Conservation (phyloP, 2,113 vertebrate species). For the Catharus minimus region DNA sequence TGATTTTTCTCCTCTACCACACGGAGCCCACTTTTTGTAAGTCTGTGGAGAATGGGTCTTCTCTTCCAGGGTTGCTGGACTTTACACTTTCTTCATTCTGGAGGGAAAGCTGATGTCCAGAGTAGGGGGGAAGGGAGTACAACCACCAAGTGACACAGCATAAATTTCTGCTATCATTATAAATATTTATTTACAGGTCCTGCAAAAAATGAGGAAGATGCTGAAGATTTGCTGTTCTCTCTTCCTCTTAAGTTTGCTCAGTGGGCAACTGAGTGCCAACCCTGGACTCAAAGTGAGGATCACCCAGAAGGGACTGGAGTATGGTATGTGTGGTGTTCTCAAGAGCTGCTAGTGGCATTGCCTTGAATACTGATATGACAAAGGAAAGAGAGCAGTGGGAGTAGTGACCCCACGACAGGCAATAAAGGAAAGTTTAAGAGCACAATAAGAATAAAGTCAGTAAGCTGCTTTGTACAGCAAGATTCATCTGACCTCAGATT, state of each 20-base stretch:
- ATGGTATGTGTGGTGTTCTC: conserved; percentile 30
- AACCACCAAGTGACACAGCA: background rate
- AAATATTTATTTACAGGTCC: conserved; percentile 22
- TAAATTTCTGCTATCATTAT: background rate
- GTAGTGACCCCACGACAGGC: background rate
- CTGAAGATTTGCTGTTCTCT: conserved; percentile 27
- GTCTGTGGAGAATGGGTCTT: background rate
- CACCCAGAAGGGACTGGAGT: conserved; percentile 53
- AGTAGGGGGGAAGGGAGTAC: background rate
- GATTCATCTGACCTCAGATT: background rate
- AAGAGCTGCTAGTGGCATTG: background rate
- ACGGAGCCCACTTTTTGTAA: background rate
- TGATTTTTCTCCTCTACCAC: background rate
- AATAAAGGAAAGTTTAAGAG: background rate
- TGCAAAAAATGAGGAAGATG: background rate
- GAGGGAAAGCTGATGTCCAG: background rate
- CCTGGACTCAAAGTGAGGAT: conserved; percentile 59
- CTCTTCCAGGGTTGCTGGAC: background rate
- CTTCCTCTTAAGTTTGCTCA: conserved; percentile 10
- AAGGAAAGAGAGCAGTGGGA: background rate
- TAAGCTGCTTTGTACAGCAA: background rate
- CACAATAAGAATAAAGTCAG: background rate
- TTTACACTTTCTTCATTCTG: background rate
- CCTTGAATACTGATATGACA: background rate
- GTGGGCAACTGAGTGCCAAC: background rate